Conservation (phyloP, 2,888 invertebrate species). For the Carterocephalus palaemon region DNA sequence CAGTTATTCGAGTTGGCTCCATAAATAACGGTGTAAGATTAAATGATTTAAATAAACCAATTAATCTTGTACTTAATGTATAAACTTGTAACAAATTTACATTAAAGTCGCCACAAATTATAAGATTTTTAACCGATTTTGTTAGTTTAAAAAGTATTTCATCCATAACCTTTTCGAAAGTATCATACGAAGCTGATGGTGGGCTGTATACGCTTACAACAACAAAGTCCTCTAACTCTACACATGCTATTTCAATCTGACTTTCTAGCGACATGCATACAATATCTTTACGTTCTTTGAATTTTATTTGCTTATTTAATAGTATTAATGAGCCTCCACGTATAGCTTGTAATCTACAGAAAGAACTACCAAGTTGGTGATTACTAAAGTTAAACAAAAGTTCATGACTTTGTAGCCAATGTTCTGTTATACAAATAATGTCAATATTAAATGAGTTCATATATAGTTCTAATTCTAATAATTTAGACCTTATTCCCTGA, state of each 20-base stretch:
- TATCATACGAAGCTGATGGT: background rate
- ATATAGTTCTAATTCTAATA: no score
- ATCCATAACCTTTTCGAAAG: background rate
- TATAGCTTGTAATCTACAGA: constrained; percentile 3
- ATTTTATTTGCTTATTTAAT: constrained; percentile 1
- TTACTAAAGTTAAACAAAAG: constrained; percentile 7
- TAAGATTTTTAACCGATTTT: background rate
- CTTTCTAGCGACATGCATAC: background rate
- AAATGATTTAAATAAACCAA: background rate
- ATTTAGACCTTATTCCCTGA: background rate
- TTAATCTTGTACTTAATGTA: background rate
- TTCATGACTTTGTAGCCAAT: background rate
- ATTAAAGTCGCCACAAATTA: no score
- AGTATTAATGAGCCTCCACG: constrained; percentile 6
- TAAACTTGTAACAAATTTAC: no score
- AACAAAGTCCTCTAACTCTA: background rate
- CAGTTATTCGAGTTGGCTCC: constrained; percentile 9
- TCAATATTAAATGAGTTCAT: background rate
- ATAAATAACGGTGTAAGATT: constrained; percentile 3
- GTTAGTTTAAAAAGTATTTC: background rate
- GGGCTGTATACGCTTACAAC: background rate
- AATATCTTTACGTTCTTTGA: background rate
- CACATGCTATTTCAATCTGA: background rate
- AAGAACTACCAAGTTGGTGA: constrained; percentile 9
- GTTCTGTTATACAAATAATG: background rate